Evolutionary conservation across 1,140 invertebrate genomes (phyloP).

Genomic region (Musca vetustissima): DNA sequence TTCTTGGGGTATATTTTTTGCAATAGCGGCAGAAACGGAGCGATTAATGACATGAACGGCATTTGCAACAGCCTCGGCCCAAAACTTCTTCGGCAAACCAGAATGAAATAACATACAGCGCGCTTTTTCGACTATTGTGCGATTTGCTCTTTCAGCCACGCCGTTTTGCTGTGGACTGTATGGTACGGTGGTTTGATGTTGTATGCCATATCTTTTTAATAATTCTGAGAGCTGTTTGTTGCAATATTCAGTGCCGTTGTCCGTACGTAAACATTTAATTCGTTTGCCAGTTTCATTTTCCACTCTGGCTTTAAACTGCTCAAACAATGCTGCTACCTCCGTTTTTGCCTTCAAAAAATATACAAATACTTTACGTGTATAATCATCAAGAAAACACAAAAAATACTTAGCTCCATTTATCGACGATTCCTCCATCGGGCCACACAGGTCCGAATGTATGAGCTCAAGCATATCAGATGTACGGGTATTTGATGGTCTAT

Average conservation of each 20-base stretch:
- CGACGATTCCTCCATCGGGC: slow-evolving; percentile 31
- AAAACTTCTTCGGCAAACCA: slow-evolving; percentile 47
- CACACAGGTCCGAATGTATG: slow-evolving; percentile 4
- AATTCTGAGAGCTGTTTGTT: slow-evolving; percentile 23
- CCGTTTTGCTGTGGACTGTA: slow-evolving; percentile 49
- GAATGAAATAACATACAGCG: slow-evolving; percentile 49
- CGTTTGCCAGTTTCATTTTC: slow-evolving; percentile 18
- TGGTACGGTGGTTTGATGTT: slow-evolving; percentile 35
- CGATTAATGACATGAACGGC: slow-evolving; percentile 56
- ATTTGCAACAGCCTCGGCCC: slow-evolving; percentile 55
- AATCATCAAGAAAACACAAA: slow-evolving; percentile 50
- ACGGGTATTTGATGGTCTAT: not conserved
- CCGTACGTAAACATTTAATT: slow-evolving; percentile 34
- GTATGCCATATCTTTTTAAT: slow-evolving; percentile 23
- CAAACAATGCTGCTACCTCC: slow-evolving; percentile 8
- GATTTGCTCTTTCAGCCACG: slow-evolving; percentile 38
- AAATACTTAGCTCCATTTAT: slow-evolving; percentile 46
- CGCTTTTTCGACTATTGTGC: slow-evolving; percentile 39
- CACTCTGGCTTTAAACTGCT: not conserved
- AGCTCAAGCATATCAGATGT: not conserved
- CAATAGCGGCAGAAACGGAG: slow-evolving; percentile 33
- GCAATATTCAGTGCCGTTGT: slow-evolving; percentile 44
- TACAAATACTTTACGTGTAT: slow-evolving; percentile 34
- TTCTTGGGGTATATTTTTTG: slow-evolving; percentile 30
- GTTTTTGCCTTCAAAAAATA: slow-evolving; percentile 33